Evolutionary conservation across 2,113 vertebrate genomes (phyloP), one percentile per base, ranked within the genome.

Genomic region (Antigone vipio): DNA sequence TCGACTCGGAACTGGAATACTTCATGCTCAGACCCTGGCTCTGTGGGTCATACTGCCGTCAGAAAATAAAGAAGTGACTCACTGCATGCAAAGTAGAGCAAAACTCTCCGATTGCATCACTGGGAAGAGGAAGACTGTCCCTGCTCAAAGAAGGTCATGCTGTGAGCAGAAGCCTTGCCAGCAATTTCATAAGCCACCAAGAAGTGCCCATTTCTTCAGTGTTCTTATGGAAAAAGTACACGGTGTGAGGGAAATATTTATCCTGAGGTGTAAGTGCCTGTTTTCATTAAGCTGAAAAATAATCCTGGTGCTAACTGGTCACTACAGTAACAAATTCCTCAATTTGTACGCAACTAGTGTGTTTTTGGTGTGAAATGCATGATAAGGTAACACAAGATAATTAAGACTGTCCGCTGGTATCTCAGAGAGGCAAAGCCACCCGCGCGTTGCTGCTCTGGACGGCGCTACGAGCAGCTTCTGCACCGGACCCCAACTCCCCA

Each of bases 381-480:
- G n/a, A 34, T 27, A 47, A 44, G 29, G 47, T 18, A 58, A 40
- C 3, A 2, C 32, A 64, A 56, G 35, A 52, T 23, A 32, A 50
- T 10, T 19, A 47, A 55, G 44, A 7, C 19, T 32, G 17, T 34
- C 15, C 15, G 13, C 11, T 35, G 32, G n/a, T 18, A 2, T 6
- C n/a, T 29, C 13, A 30, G 40, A 6, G 35, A 13, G 30, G 47
- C 35, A 40, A 62, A 87, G 58, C 58, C 74, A 23, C 52, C 52
- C 4, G 7, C 2, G 1, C 55, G 3, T 23, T 0, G 0, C 52
- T 38, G 62, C 85, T 58, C 24, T 11, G 85, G 68, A 12, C 62
- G 44, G 77, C 6, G 1, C 42, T 2, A 1, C 0, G 1, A 59
- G 62, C 62, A 45, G 67, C 24, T 62, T 38, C 50, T 32, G 55